Evolutionary conservation across 64 coral and sea anemone genomes (phyloP).

Genomic region (Dendrophyllia cribrosa): DNA sequence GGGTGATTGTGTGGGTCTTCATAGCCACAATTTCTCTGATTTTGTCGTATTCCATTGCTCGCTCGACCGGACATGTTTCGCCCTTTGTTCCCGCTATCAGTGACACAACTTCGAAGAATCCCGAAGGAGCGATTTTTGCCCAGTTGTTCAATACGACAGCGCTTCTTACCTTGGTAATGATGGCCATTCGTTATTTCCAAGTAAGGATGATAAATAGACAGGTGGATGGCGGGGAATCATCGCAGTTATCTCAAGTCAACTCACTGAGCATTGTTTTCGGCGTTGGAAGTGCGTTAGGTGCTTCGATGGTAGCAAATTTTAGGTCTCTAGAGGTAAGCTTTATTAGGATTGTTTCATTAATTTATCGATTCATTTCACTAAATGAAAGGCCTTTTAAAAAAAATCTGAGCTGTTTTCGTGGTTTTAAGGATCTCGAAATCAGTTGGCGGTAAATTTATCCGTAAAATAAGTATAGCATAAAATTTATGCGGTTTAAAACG

Average conservation of each 20-base stretch:
- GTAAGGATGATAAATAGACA: conserved; percentile 62
- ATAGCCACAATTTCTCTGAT: conserved; percentile 68
- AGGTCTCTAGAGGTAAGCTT: conserved; percentile 74
- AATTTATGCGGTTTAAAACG: conserved; percentile 10
- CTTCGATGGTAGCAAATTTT: conserved; percentile 79
- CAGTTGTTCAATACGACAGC: conserved; percentile 71
- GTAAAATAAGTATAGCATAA: neutral
- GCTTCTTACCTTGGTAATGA: conserved; percentile 45
- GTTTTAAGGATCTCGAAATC: neutral
- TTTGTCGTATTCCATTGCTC: conserved; percentile 74
- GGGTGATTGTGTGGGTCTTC: conserved; percentile 72
- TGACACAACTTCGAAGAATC: conserved; percentile 58
- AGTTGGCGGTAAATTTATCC: neutral
- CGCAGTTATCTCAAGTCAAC: conserved; percentile 67
- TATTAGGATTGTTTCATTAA: conserved; percentile 19
- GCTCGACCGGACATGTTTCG: conserved; percentile 57
- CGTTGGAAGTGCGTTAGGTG: conserved; percentile 64
- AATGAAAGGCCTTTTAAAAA: neutral
- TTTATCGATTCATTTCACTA: neutral
- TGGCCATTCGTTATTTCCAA: conserved; percentile 83
- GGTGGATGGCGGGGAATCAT: conserved; percentile 66
- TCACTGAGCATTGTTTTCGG: conserved; percentile 74
- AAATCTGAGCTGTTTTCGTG: conserved; percentile 8
- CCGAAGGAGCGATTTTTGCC: conserved; percentile 80
- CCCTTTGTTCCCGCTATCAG: conserved; percentile 86